Percentiles rank a stretch among this genome's conserved stretches.
These are phyloP conservation scores for Albula glossodonta DNA, from an alignment of 2,113 vertebrate genomes.

Conservation along the genomic window DNA sequence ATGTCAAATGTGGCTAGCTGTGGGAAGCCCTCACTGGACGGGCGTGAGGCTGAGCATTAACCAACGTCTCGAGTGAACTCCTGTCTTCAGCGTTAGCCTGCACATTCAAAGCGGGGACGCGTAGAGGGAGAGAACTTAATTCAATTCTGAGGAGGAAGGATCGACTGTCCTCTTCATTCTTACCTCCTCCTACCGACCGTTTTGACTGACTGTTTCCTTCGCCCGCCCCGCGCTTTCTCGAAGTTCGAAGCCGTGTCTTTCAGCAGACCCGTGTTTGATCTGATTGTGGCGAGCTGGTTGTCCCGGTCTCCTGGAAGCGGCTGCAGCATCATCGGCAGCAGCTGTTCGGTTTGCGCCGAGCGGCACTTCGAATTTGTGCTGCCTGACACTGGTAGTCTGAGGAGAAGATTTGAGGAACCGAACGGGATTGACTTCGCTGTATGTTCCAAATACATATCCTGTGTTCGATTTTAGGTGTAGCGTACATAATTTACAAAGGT, in stretches of 20 bases:
- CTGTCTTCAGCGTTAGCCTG: not conserved
- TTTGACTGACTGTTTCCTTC: not conserved
- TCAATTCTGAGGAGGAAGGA: not conserved
- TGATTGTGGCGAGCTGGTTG: not conserved
- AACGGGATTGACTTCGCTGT: not conserved
- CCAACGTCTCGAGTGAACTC: not conserved
- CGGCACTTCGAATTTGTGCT: not conserved
- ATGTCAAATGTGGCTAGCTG: not conserved
- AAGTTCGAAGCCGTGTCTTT: not conserved
- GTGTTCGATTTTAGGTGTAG: not conserved
- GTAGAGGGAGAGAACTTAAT: constrained; percentile 9
- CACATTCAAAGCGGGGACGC: not conserved
- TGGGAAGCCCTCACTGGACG: not conserved
- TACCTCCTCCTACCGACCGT: constrained; percentile 1
- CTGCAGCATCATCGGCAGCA: not conserved
- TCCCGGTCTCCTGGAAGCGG: not conserved
- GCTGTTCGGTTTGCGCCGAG: constrained; percentile 3
- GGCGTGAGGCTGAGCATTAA: constrained; percentile 1
- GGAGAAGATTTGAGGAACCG: not conserved
- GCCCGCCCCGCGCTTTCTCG: not conserved
- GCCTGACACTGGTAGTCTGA: not conserved
- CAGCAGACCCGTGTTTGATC: not conserved
- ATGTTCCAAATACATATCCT: not conserved
- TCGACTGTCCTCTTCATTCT: not conserved
- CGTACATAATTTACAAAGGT: not conserved